Evolutionary conservation across 2,113 vertebrate species (phyloP).

Genomic region (Azemiops feae): DNA sequence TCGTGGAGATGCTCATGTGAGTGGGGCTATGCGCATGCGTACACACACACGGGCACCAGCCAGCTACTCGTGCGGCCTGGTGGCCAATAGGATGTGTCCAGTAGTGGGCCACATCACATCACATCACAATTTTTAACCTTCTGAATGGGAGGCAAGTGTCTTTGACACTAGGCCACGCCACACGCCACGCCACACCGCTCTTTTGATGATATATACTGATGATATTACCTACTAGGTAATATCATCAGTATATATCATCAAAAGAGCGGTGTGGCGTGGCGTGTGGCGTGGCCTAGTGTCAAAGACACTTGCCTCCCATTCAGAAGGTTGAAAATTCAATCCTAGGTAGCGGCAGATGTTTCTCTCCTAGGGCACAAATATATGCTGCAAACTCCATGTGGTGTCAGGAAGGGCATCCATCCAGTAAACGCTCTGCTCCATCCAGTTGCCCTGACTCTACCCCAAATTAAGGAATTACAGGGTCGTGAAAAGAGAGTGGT

Average conservation of each 20-base stretch:
- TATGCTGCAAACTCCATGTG: background rate
- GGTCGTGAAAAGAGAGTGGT: background rate
- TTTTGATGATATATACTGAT: background rate
- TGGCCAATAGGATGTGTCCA: no score
- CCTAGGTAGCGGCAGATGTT: background rate
- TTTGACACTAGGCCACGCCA: background rate
- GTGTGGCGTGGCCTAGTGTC: background rate
- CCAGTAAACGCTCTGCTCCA: background rate
- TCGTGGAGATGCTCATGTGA: no score
- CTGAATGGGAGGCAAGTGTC: background rate
- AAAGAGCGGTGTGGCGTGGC: background rate
- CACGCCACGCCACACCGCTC: background rate
- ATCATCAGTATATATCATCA: background rate
- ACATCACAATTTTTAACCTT: background rate
- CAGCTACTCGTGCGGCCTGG: no score
- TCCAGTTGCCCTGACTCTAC: background rate
- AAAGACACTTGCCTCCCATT: background rate
- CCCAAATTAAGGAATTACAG: background rate
- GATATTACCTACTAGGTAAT: background rate
- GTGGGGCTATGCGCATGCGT: no score
- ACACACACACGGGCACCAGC: no score
- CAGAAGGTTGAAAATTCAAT: background rate
- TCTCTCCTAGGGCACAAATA: background rate
- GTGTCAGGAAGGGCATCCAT: background rate
- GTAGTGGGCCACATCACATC: no score